Evolutionary conservation across 2,797 vertebrate genomes (phyloP), one percentile per base, ranked within the genome.

Genomic region (Bucorvus abyssinicus): DNA sequence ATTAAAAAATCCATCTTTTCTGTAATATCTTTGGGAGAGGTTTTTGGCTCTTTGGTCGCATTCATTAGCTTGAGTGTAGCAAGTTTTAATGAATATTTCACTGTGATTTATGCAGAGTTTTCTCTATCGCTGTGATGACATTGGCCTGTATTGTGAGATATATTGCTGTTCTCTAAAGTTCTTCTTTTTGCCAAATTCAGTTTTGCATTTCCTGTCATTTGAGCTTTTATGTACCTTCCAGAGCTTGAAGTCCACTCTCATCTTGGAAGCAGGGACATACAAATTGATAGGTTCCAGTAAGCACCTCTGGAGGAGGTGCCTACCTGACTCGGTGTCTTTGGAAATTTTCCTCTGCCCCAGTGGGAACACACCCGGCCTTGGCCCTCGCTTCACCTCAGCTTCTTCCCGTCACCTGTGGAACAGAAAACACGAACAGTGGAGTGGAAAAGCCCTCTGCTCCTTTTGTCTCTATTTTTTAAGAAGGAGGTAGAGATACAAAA

Each of bases 141-240:
- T 93, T 87, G 81, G 82, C 81, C 44, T 87, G 60, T 40, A 38
- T 90, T 89, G 89, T 93, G 91, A 84, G 95, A 89, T 87, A 57
- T 15, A 71, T 67, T 63, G 22, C 81, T 90, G 27, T 92, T 92
- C 75, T 71, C 78, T 87, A 7, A 76, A 93, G 71, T 45, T 32
- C 42, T 78, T 14, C 10, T 71, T 87, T 82, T 77, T 87, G 88
- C 86, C 86, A 93, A 71, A 96, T 74, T 88, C 89, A 89, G 56
- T 64, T 97, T 74, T 84, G 93, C 59, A 80, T 94, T 94, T 96
- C 88, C 89, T 94, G 68, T 83, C 90, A 75, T 88, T 64, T 91
- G 92, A 91, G 80, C 68, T 81, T 79, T 95, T 67, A 38, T 70
- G 71, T 68, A 95, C 69, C 60, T 93, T 96, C 84, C 63, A 70